These are phyloP conservation scores for Parasteatoda tepidariorum DNA, from an alignment of 1,140 invertebrate genomes.

Conservation along the genomic window DNA sequence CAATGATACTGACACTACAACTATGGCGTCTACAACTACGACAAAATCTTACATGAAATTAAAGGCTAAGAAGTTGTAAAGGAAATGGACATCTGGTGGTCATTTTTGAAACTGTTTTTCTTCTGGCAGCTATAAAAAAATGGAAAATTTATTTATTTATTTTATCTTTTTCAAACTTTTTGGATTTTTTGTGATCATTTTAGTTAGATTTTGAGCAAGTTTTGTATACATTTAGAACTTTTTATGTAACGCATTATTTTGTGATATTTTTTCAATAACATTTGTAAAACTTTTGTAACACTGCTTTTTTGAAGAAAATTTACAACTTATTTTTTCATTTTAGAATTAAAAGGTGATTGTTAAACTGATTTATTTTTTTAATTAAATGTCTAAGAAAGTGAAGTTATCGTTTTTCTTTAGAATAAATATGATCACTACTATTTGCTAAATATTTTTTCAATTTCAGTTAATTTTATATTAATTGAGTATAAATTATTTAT, in stretches of 20 bases:
- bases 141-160: conserved; percentile 15
- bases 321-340: no score
- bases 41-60: conserved; percentile 38
- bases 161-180: not conserved
- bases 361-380: no score
- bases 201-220: not conserved
- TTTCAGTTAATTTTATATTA: no score
- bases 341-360: no score
- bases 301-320: no score
- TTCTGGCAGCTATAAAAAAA: conserved; percentile 44
- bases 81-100: no score
- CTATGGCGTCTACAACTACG: conserved; percentile 32
- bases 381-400: no score
- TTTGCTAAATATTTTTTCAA: no score
- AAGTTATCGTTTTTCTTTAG: no score
- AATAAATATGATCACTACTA: no score
- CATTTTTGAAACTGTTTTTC: not conserved
- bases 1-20: conserved; percentile 55
- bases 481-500: no score
- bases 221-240: not conserved
- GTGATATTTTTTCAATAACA: not conserved
- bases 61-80: conserved; percentile 42
- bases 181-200: not conserved
- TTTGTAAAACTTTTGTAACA: not conserved
- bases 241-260: not conserved